Base-by-base conservation (phyloP, 1,140 invertebrate genomes). In the Bombus confusus region DNA sequence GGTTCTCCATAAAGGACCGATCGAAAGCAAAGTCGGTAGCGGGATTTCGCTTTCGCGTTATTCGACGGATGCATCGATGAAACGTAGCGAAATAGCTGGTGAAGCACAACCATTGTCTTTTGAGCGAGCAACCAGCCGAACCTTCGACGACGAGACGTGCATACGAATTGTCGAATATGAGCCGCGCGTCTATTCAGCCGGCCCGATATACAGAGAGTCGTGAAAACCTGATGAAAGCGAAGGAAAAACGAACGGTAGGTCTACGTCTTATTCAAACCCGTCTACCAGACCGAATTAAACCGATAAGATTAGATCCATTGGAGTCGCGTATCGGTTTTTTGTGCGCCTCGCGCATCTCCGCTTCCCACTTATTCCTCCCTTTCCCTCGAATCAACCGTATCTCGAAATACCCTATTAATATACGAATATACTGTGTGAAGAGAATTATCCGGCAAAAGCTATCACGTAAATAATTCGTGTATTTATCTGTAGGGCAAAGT, bases 141-240 rank as follows among this genome's bases (percentile, higher is more conserved):
- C 83, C 59, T 83, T 78, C 87, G 37, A 82, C 41, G 62, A 52
- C 64, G 73, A 80, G 66, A 69, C 64, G 80, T 74, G 88, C 88
- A 89, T 90, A 87, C 81, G 74, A 90, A 90, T 90, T 39, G 85
- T 85, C 85, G 81, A 82, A 89, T 89, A 89, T 89, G 88, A 89
- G 80, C 78, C 77, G 84, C 84, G 47, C 80, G 84, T 88, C 84
- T 83, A 78, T 84, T 89, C 87, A 79, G 34, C 22, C 34, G 39
- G 15, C 77, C 39, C 75, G 88, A 89, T 89, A 89, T 83, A 77
- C 88, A 78, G 39, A 13, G 82, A 57, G 25, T 84, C 66, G 64
- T 85, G 77, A 80, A 85, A 80, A 76, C 59, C 76, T 81, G 59
- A 80, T 86, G 85, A 74, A 85, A 85, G 71, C 69, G 41, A 9